A percentile compares a stretch with the other conserved stretches of the same genome.
These are phyloP conservation scores for Drosophila biarmipes DNA, from an alignment of 1,140 invertebrate genomes.

Conservation along the genomic window DNA sequence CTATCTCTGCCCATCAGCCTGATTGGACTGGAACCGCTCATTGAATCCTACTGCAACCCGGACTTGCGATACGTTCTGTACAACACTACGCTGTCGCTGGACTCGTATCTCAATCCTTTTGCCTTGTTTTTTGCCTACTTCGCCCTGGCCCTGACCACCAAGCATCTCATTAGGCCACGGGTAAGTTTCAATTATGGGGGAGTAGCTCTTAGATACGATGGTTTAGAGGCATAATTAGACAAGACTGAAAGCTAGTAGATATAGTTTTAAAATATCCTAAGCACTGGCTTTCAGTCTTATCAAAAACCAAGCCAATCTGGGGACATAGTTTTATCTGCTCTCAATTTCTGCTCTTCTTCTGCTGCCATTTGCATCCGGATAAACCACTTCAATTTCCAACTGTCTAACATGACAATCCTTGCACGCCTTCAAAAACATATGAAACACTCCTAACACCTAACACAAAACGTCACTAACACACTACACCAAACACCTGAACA, in stretches of 20 bases:
- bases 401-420: slow-evolving; percentile 25
- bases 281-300: slow-evolving; percentile 22
- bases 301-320: neutral
- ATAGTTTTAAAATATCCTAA: neutral
- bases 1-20: slow-evolving; percentile 86
- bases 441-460: slow-evolving; percentile 37
- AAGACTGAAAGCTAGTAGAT: neutral
- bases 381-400: slow-evolving; percentile 26
- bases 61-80: slow-evolving; percentile 88
- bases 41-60: slow-evolving; percentile 85
- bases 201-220: neutral
- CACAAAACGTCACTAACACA: slow-evolving; percentile 48
- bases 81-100: slow-evolving; percentile 87
- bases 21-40: slow-evolving; percentile 88
- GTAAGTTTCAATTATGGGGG: slow-evolving; percentile 84
- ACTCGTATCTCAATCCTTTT: slow-evolving; percentile 90
- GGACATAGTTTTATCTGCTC: slow-evolving; percentile 24
- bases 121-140: slow-evolving; percentile 91
- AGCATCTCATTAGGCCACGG: slow-evolving; percentile 88
- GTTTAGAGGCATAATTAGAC: neutral
- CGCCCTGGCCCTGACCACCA: slow-evolving; percentile 89
- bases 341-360: slow-evolving; percentile 56
- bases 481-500: slow-evolving; percentile 2
- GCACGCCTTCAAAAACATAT: slow-evolving; percentile 33
- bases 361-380: slow-evolving; percentile 52